Base-by-base conservation (phyloP, 2,888 invertebrate genomes). In the Oligia fasciuncula region DNA sequence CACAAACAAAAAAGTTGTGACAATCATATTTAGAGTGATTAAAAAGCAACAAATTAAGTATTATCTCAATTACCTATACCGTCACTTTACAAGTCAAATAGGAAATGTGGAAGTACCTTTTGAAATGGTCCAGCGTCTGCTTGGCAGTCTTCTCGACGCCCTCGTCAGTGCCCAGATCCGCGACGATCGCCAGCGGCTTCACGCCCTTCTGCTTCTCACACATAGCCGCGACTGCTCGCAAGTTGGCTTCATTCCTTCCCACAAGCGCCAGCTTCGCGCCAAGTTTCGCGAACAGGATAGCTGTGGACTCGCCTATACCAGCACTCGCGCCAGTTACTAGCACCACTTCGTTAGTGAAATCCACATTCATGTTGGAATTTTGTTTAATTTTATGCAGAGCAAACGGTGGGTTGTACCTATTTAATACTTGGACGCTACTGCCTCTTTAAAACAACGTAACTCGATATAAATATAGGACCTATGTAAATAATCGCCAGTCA, bases 271-370 rank as follows among this genome's bases (percentile, higher is more conserved):
- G 76, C 60, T 88, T 89, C 0, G 93, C 94, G 35, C 92, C 91
- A 76, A 87, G 88, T 71, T 89, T 85, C 0, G 92, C 92, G 57
- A 93, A 92, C 79, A 92, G 77, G 9, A 91, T 9, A 11, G 93
- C 93, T 1, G 87, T 92, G 5, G 90, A 84, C 76, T 91, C 91
- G 1, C 93, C 93, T 23, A 93, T 92, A 0, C 93, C 93, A 2
- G 91, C 91, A 76, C 93, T 93, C 0, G 93, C 93, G 43, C 93
- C 93, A 0, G 93, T 94, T 57, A 94, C 90, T 54, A 94, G 68
- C 66, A 93, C 93, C 0, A 93, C 92, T 88, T 93, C 93, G 40
- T 88, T 80, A 0, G 89, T 77, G 72, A 93, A 93, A 77, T 91
- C 85, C 8, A 89, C 63, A 51, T 82, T 77, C 81, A 82, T 82